These are phyloP conservation scores for Tryphoninae sp. DNA, from an alignment of 2,888 invertebrate genomes.

Conservation along the genomic window DNA sequence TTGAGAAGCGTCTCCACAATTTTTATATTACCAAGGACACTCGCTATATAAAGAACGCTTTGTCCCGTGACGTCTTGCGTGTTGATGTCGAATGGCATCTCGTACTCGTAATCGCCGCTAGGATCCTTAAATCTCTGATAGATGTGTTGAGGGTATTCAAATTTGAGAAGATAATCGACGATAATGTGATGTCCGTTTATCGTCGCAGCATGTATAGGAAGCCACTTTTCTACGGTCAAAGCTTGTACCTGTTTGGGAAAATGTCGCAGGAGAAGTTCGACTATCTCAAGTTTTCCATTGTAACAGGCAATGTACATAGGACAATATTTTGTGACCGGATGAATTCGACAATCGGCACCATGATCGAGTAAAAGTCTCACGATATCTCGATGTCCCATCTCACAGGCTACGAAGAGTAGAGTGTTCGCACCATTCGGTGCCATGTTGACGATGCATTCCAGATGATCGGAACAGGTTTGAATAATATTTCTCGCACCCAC, in stretches of 20 bases:
- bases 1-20: slow-evolving; percentile 90
- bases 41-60: slow-evolving; percentile 94
- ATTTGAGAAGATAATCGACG: slow-evolving; percentile 90
- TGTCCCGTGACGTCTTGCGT: slow-evolving; percentile 94
- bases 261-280: slow-evolving; percentile 88
- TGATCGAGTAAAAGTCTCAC: slow-evolving; percentile 90
- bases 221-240: slow-evolving; percentile 95
- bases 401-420: slow-evolving; percentile 93
- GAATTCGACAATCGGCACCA: slow-evolving; percentile 94
- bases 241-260: slow-evolving; percentile 93
- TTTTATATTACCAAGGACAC: slow-evolving; percentile 90
- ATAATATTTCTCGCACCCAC: slow-evolving; percentile 86
- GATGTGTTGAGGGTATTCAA: slow-evolving; percentile 89
- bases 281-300: slow-evolving; percentile 91
- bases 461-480: slow-evolving; percentile 85
- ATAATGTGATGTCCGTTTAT: slow-evolving; percentile 92
- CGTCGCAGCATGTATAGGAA: slow-evolving; percentile 95
- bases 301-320: slow-evolving; percentile 95
- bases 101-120: slow-evolving; percentile 90
- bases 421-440: slow-evolving; percentile 95
- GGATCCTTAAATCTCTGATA: slow-evolving; percentile 87
- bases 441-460: slow-evolving; percentile 91
- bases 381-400: slow-evolving; percentile 90
- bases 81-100: slow-evolving; percentile 96
- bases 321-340: slow-evolving; percentile 95